Conservation (phyloP, 1,140 invertebrate species). For the Coelopa frigida region DNA sequence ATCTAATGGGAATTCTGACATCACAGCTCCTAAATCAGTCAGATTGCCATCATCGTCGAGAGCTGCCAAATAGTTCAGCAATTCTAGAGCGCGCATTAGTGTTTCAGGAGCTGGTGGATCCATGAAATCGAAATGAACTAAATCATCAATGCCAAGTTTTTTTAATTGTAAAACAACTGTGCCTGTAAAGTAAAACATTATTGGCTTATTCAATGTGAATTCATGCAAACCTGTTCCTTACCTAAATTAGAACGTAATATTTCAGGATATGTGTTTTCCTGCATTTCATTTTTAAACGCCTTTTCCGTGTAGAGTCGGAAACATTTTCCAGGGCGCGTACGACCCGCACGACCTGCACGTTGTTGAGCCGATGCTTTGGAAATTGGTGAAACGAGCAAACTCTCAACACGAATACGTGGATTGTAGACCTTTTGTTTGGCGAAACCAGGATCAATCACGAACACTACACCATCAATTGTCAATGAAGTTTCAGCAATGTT, state of each 20-base stretch:
- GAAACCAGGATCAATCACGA: slow-evolving; percentile 99
- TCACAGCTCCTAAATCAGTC: slow-evolving; percentile 93
- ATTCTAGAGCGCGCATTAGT: slow-evolving; percentile 95
- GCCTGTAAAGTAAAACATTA: slow-evolving; percentile 17
- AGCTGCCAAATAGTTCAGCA: slow-evolving; percentile 90
- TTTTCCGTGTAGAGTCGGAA: slow-evolving; percentile 98
- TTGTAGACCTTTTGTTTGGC: slow-evolving; percentile 99
- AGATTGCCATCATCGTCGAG: slow-evolving; percentile 92
- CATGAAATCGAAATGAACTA: slow-evolving; percentile 99
- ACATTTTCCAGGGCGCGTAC: slow-evolving; percentile 96
- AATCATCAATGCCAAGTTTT: slow-evolving; percentile 97
- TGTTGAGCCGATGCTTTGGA: slow-evolving; percentile 99
- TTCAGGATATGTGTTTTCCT: slow-evolving; percentile 99
- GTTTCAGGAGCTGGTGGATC: slow-evolving; percentile 99
- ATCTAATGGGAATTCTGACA: slow-evolving; percentile 99
- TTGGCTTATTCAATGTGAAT: neutral
- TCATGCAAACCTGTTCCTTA: slow-evolving; percentile 12
- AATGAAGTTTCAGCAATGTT: slow-evolving; percentile 99
- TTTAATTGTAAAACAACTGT: slow-evolving; percentile 97
- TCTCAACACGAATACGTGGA: slow-evolving; percentile 94
- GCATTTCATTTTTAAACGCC: slow-evolving; percentile 98
- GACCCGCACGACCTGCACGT: slow-evolving; percentile 91
- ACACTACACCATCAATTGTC: slow-evolving; percentile 99
- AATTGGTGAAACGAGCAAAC: slow-evolving; percentile 94
- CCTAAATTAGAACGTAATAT: slow-evolving; percentile 61